Conservation (phyloP, 2,113 vertebrate genomes). For the Amphiprion percula region DNA sequence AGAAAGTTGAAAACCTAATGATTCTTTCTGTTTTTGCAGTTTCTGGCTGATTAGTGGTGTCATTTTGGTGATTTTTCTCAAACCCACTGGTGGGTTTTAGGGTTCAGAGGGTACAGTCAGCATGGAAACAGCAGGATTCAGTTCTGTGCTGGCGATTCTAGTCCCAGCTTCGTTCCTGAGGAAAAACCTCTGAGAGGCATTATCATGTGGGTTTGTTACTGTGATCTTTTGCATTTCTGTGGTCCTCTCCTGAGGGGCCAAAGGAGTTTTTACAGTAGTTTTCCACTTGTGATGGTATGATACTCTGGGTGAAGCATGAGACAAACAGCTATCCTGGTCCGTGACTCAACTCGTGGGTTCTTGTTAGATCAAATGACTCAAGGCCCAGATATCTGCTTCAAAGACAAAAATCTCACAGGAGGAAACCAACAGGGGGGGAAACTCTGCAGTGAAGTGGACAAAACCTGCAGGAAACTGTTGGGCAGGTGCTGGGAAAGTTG, state of each 20-base stretch:
- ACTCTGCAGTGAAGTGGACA: constrained; percentile 26
- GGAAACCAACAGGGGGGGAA: constrained; percentile 29
- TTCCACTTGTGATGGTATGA: constrained; percentile 45
- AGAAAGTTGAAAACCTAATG: too few relatives aligned
- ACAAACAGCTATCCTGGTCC: constrained; percentile 8
- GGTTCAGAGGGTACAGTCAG: too few relatives aligned
- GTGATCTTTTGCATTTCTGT: constrained; percentile 53
- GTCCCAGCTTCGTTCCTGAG: constrained; percentile 15
- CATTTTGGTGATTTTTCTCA: too few relatives aligned
- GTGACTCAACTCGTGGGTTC: constrained; percentile 49
- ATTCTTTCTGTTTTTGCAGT: too few relatives aligned
- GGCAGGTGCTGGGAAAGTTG: constrained; percentile 45
- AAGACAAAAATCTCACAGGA: constrained; percentile 31
- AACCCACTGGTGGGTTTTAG: too few relatives aligned
- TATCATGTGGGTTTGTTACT: constrained; percentile 33
- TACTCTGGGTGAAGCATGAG: constrained; percentile 37
- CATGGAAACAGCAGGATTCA: neutral
- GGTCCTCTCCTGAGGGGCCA: constrained; percentile 10
- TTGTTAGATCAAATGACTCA: constrained; percentile 58
- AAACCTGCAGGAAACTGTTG: constrained; percentile 41
- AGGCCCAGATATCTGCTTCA: constrained; percentile 51
- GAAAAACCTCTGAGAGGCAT: constrained; percentile 23
- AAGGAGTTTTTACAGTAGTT: constrained; percentile 44
- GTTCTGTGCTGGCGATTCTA: neutral
- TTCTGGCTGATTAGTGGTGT: too few relatives aligned